These are phyloP conservation scores for Enchytraeus crypticus DNA, from an alignment of 2,888 invertebrate genomes.

Conservation along the genomic window DNA sequence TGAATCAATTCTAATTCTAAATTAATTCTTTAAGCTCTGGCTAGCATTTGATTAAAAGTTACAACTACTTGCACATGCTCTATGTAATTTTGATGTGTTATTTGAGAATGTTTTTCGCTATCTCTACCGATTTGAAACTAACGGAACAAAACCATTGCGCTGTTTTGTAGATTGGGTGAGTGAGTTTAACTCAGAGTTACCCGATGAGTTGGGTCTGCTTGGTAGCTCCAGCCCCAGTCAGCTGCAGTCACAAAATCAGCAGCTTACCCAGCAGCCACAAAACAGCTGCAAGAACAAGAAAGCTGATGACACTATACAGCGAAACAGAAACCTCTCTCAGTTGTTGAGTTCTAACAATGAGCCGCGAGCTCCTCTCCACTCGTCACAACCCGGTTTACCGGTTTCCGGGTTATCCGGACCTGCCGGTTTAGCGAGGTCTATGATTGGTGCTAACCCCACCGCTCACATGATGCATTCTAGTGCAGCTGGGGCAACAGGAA, in stretches of 20 bases:
- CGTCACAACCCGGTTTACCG: background rate
- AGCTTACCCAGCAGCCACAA: background rate
- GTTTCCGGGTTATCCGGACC: background rate
- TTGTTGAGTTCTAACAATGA: conserved; percentile 10
- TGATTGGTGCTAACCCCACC: no score
- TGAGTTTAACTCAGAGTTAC: conserved; percentile 18
- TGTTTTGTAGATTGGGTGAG: no score
- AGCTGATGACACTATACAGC: conserved; percentile 16
- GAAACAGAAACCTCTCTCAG: conserved; percentile 16
- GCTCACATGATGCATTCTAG: no score
- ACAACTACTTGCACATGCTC: background rate
- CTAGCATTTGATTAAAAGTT: background rate
- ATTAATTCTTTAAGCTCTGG: background rate
- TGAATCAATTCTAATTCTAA: no score
- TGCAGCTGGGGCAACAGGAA: no score
- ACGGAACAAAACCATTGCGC: background rate
- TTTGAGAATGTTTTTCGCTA: background rate
- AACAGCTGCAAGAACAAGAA: conserved; percentile 7
- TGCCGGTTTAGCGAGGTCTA: no score
- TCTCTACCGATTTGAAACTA: background rate
- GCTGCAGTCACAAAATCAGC: background rate
- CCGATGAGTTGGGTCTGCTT: conserved; percentile 16
- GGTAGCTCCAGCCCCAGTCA: background rate
- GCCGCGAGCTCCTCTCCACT: background rate
- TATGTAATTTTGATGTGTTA: background rate